A percentile compares a stretch with the other conserved stretches of the same genome.
These are phyloP conservation scores for Tetragnatha versicolor DNA, from an alignment of 1,140 invertebrate species.

Conservation along the genomic window DNA sequence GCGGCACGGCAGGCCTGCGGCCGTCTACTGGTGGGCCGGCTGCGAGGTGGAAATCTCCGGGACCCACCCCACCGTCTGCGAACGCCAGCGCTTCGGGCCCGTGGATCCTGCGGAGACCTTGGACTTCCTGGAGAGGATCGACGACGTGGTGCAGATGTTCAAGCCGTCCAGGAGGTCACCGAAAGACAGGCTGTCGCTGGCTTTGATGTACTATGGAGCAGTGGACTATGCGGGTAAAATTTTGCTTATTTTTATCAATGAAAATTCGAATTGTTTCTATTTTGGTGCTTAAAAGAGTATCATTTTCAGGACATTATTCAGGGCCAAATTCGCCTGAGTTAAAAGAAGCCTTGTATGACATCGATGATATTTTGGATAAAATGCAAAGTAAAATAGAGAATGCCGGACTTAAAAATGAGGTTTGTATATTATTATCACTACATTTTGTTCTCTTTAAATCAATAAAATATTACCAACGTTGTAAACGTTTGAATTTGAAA, in stretches of 20 bases:
- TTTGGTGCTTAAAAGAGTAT: background rate
- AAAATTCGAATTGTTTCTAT: background rate
- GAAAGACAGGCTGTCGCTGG: slow-evolving; percentile 34
- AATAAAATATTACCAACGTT: too few relatives aligned
- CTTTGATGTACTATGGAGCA: slow-evolving; percentile 48
- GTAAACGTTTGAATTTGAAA: too few relatives aligned
- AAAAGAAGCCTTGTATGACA: slow-evolving; percentile 59
- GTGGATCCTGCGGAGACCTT: slow-evolving; percentile 1
- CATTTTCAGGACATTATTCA: slow-evolving; percentile 59
- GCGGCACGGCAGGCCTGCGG: slow-evolving; percentile 58
- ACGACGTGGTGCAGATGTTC: slow-evolving; percentile 45
- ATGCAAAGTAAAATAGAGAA: slow-evolving; percentile 59
- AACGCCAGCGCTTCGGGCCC: background rate
- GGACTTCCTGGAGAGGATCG: slow-evolving; percentile 50
- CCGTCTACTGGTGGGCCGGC: slow-evolving; percentile 61
- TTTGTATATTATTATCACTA: too few relatives aligned
- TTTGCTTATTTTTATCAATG: background rate
- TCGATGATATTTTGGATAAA: slow-evolving; percentile 60
- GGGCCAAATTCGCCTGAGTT: slow-evolving; percentile 61
- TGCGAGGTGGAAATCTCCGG: slow-evolving; percentile 61
- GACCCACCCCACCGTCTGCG: slow-evolving; percentile 59
- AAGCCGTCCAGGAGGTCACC: slow-evolving; percentile 7
- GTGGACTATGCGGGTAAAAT: slow-evolving; percentile 46
- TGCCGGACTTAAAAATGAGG: slow-evolving; percentile 58
- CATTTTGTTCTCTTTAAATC: too few relatives aligned